Percentiles rank a stretch among this genome's conserved stretches.
Conservation (phyloP, 2,888 invertebrate genomes). For the Harmothoe impar region DNA sequence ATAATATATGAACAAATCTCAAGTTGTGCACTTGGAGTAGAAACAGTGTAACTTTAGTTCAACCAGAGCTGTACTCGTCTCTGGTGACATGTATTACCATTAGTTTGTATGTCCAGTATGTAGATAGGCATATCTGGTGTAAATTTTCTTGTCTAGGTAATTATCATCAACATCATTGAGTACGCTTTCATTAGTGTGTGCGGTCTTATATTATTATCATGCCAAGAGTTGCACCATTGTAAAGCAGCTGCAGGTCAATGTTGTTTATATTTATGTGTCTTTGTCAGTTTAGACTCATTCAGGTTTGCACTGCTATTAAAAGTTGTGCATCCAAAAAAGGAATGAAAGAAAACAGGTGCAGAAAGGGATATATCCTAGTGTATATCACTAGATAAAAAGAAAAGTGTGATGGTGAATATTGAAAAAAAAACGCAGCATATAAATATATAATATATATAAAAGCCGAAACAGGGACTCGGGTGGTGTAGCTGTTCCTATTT, state of each 20-base stretch:
- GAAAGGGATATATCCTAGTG: too few relatives aligned
- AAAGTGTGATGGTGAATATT: not conserved
- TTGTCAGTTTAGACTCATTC: conserved; percentile 5
- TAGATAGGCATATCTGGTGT: not conserved
- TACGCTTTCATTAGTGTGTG: conserved; percentile 2
- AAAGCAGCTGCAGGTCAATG: not conserved
- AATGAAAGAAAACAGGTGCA: not conserved
- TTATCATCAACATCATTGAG: conserved; percentile 21
- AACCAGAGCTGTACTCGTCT: not conserved
- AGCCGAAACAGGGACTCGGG: not conserved
- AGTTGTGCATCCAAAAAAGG: not conserved
- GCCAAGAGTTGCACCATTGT: not conserved
- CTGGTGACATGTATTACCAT: not conserved
- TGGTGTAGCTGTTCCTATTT: conserved; percentile 3
- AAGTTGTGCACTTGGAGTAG: not conserved
- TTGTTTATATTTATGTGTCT: conserved; percentile 21
- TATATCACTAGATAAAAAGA: not conserved
- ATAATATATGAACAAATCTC: conserved; percentile 17
- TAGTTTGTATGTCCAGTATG: conserved; percentile 21
- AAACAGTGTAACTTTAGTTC: not conserved
- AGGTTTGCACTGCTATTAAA: not conserved
- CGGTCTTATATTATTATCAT: not conserved
- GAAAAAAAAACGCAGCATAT: not conserved
- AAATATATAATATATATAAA: not conserved
- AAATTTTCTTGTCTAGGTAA: not conserved